phyloP scores from a whole-genome alignment of 2,888 invertebrate species.

The Elegia similella region DNA sequence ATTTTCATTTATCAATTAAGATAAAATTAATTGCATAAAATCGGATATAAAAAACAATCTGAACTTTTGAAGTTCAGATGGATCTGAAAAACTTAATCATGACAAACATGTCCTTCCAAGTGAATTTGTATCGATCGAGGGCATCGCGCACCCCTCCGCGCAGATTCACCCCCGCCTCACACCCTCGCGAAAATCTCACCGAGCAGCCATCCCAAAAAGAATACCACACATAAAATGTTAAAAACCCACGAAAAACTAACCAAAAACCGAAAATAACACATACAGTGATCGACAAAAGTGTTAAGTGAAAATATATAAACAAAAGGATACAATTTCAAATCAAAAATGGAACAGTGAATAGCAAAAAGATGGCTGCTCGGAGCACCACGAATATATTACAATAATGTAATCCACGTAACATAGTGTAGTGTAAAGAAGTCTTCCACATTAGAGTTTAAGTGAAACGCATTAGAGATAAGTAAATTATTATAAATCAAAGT shows the following conservation, averaged over 20 bases:
- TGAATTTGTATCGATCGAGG: slow-evolving; percentile 59
- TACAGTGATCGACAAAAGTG: slow-evolving; percentile 31
- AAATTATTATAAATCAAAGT: slow-evolving; percentile 35
- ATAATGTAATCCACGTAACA: slow-evolving; percentile 49
- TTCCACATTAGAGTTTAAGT: slow-evolving; percentile 55
- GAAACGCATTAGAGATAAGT: slow-evolving; percentile 28
- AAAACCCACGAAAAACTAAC: slow-evolving; percentile 41
- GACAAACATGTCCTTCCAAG: slow-evolving; percentile 22
- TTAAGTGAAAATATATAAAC: slow-evolving; percentile 23
- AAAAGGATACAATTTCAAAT: slow-evolving; percentile 30
- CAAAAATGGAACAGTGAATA: slow-evolving; percentile 28
- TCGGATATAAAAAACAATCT: too few species aligned
- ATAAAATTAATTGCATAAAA: too few species aligned
- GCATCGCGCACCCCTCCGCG: slow-evolving; percentile 61
- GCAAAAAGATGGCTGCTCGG: slow-evolving; percentile 56
- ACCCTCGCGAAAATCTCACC: slow-evolving; percentile 41
- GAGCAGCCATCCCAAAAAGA: slow-evolving; percentile 57
- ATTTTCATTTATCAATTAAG: too few species aligned
- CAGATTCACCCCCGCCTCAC: slow-evolving; percentile 38
- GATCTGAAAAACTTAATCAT: neutral
- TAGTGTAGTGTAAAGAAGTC: slow-evolving; percentile 71
- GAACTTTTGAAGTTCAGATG: too few species aligned
- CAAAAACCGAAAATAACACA: slow-evolving; percentile 29
- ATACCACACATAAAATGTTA: slow-evolving; percentile 54
- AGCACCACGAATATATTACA: slow-evolving; percentile 35